Evolutionary conservation across 2,113 vertebrate genomes (phyloP).

Genomic region (Epinephelus lanceolatus): DNA sequence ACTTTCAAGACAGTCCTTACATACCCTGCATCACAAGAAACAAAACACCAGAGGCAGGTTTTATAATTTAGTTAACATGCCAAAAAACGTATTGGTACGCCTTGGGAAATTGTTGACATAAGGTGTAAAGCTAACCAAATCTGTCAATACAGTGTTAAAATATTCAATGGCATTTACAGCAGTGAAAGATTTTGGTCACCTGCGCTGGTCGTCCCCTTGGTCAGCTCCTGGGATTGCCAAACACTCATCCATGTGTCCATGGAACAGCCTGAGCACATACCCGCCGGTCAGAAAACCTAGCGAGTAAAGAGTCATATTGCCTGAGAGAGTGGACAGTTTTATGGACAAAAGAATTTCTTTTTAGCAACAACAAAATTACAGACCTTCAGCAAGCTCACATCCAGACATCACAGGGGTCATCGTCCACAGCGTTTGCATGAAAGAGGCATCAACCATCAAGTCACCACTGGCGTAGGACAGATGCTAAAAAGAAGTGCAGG

Average conservation of each 20-base stretch:
- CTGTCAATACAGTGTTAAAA: neutral
- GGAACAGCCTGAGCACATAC: slow-evolving; percentile 92
- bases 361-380: neutral
- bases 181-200: slow-evolving; percentile 72
- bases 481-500: slow-evolving; percentile 81
- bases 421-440: slow-evolving; percentile 97
- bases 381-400: slow-evolving; percentile 91
- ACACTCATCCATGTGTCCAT: slow-evolving; percentile 96
- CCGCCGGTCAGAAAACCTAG: slow-evolving; percentile 92
- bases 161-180: neutral
- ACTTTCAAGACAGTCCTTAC: neutral
- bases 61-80: neutral
- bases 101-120: neutral
- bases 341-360: neutral
- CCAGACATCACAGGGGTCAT: slow-evolving; percentile 94
- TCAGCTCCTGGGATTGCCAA: slow-evolving; percentile 89
- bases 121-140: neutral
- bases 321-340: neutral
- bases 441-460: slow-evolving; percentile 93
- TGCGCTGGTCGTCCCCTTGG: slow-evolving; percentile 92
- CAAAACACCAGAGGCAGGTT: neutral
- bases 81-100: neutral
- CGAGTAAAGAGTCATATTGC: neutral
- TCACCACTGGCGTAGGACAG: slow-evolving; percentile 93
- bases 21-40: neutral